Evolutionary conservation across 53 echinoderm and acorn worm species (phyloP), one percentile per base, ranked within the genome.

Genomic region (Apostichopus leukothele): DNA sequence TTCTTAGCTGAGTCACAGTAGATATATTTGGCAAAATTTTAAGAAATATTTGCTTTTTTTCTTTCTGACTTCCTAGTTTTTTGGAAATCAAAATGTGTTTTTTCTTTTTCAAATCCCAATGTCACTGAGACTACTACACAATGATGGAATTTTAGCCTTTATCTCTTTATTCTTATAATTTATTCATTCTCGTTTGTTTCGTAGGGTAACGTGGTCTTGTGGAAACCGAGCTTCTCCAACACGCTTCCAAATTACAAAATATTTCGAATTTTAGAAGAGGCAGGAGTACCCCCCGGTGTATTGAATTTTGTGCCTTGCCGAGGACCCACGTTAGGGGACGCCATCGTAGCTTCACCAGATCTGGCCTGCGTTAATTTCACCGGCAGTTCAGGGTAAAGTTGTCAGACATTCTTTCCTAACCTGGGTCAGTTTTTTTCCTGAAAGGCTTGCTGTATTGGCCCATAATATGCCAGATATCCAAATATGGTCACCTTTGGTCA

Each of bases 321-420:
- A 51, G 97, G 94, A 22, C 95, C 97, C 4, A 90, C 87, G 6
- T 95, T 97, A 88, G 97, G 97, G 11, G 95, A 95, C 55, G 75
- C 94, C 8, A 79, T 97, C 51, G 94, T 95, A 27, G 76, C 83
- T 23, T 94, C 95, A 26, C 95, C 94, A 74, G 92, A 97, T 76
- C 92, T 97, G 50, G 92, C 97, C 52, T 95, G 95, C 51, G 77
- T 97, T 52, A 94, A 94, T 52, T 97, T 97, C 86, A 95, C 95
- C 9, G 97, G 97, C 54, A 97, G 97, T 83, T 92, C 92, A 73
- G 90, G 84, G 97, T 97, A 91, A 97, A 90, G 52, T 76, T 7
- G 7, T 21, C 75, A 75, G 10, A 39, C 9, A 75, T 18, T 75
- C 75, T 25, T 16, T 39, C 39, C 39, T 39, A 39, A 3, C 39